Conservation (phyloP, 1,140 invertebrate genomes). For the Rhyacophila brunnea region DNA sequence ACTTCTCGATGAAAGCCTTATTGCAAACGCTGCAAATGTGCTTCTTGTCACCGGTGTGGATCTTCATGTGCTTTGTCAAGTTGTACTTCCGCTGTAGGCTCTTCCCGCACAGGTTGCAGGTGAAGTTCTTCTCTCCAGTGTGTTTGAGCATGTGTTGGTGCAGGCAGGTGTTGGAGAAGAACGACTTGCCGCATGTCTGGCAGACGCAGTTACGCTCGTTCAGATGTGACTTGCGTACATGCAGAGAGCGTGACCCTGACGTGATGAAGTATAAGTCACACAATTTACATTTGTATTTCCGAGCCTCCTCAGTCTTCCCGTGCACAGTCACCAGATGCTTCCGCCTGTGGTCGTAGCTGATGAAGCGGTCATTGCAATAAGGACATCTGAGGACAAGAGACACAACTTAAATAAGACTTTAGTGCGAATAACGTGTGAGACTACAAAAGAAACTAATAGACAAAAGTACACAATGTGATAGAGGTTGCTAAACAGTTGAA, state of each 20-base stretch:
- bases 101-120: conserved; percentile 54
- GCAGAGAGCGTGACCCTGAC: conserved; percentile 10
- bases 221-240: conserved; percentile 23
- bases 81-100: conserved; percentile 43
- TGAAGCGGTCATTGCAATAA: conserved; percentile 19
- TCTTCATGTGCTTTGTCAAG: conserved; percentile 43
- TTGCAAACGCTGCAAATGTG: conserved; percentile 47
- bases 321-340: conserved; percentile 21
- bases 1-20: conserved; percentile 45
- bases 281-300: conserved; percentile 18
- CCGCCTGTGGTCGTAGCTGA: conserved; percentile 11
- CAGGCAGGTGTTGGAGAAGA: neutral
- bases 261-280: conserved; percentile 19
- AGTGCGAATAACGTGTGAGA: too few relatives aligned
- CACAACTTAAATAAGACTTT: too few relatives aligned
- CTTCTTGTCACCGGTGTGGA: conserved; percentile 62
- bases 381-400: conserved; percentile 13
- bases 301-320: conserved; percentile 4
- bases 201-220: neutral
- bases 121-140: conserved; percentile 61
- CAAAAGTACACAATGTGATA: too few relatives aligned
- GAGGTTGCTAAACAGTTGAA: too few relatives aligned
- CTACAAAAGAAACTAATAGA: too few relatives aligned
- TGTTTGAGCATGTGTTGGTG: conserved; percentile 62
- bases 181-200: neutral